Conservation (phyloP, 2,113 vertebrate species). For the Oceanites oceanicus region DNA sequence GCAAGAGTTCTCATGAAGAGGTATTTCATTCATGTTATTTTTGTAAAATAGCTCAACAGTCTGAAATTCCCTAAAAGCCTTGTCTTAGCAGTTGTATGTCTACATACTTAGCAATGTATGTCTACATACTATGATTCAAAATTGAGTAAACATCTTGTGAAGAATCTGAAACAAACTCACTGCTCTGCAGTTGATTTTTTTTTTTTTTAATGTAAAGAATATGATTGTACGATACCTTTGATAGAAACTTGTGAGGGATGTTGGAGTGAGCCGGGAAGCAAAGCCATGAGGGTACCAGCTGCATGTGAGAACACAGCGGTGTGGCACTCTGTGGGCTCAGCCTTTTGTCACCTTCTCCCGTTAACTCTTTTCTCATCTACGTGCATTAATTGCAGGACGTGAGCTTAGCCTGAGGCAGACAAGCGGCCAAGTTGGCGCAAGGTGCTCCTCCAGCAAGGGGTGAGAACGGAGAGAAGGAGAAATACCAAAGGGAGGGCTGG, state of each 20-base stretch:
- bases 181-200: no score
- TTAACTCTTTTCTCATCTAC: background rate
- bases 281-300: background rate
- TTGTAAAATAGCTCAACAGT: background rate
- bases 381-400: background rate
- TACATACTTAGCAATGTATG: background rate
- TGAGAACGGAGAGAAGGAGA: background rate
- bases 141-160: background rate
- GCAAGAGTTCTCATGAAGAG: background rate
- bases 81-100: background rate
- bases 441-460: background rate
- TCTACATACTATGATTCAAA: background rate
- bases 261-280: background rate
- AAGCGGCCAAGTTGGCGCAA: background rate
- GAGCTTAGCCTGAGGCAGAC: background rate
- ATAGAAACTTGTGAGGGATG: background rate
- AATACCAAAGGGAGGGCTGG: background rate
- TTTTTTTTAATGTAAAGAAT: background rate
- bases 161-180: background rate
- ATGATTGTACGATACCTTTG: background rate
- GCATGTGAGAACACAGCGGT: no score
- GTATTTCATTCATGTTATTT: no score
- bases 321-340: background rate
- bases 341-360: background rate
- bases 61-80: background rate